Base-by-base conservation (phyloP, 2,888 invertebrate species). In the Calameuta pallipes region DNA sequence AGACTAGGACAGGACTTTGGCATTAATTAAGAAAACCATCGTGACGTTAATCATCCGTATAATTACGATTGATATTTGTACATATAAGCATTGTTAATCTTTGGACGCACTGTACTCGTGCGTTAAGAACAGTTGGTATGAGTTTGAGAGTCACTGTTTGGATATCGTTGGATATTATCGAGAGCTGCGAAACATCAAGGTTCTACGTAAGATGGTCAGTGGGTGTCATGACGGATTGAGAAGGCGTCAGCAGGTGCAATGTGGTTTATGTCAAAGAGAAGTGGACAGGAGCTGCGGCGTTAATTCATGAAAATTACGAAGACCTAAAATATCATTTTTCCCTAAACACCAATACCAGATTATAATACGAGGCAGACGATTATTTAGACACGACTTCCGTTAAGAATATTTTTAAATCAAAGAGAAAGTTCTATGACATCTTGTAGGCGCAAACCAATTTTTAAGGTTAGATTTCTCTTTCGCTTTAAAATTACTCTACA, bases 81-180 rank as follows among this genome's bases (percentile, higher is more conserved):
- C 75, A 41, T 78, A n/a, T 6, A 76, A 78, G 75, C 15, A 73
- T 76, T 73, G 68, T 73, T 76, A 31, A 34, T 73, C 69, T 69
- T 30, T 41, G 11, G 4, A 33, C n/a, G 74, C 30, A 56, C 35
- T 37, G 76, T 75, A 11, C 12, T 23, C 30, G 70, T 33, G 74
- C 68, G 23, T 23, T 56, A 23, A 23, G 56, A 56, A 56, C 23
- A 23, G 23, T 56, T 56, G 56, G 15, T 56, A 56, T 15, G 56
- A 56, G 23, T 23, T 56, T 56, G 56, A 56, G 56, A 56, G 15
- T 56, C 56, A 56, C 56, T 56, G 56, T 9, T 56, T 56, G 56
- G 56, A 56, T 56, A 56, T 9, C 56, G 23, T 56, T 56, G 56
- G 23, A 56, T 2, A 23, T 56, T 56, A 56, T 56, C 23, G 56